Percentiles rank a stretch among this genome's conserved stretches.
Conservation (phyloP, 2,888 invertebrate genomes). For the Zaprionus obscuricornis region DNA sequence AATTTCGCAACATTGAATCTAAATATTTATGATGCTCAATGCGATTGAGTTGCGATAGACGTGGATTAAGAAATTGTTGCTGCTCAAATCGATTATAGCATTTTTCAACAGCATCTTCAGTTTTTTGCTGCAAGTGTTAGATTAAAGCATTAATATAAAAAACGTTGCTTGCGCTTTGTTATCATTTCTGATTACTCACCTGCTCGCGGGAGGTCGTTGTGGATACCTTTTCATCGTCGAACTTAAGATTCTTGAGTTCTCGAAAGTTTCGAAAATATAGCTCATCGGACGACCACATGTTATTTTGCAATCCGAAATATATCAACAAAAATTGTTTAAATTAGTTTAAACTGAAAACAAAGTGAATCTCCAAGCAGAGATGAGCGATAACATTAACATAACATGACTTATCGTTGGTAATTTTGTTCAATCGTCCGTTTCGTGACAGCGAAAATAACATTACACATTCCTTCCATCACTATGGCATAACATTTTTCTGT, state of each 20-base stretch:
- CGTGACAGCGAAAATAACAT: too few relatives aligned
- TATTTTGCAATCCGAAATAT: conserved; percentile 27
- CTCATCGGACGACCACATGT: conserved; percentile 57
- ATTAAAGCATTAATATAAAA: too few relatives aligned
- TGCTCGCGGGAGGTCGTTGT: conserved; percentile 86
- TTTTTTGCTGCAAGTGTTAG: conserved; percentile 84
- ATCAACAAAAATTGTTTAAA: conserved; percentile 3
- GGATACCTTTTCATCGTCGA: conserved; percentile 86
- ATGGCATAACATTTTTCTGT: too few relatives aligned
- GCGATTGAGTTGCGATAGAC: conserved; percentile 86
- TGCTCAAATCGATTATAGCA: conserved; percentile 84
- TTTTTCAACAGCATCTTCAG: conserved; percentile 85
- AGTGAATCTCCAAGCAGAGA: too few relatives aligned
- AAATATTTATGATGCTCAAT: conserved; percentile 87
- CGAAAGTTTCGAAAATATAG: conserved; percentile 77
- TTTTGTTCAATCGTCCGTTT: too few relatives aligned
- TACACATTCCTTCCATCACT: too few relatives aligned
- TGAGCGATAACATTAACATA: too few relatives aligned
- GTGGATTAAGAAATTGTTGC: conserved; percentile 84
- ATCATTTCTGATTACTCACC: conserved; percentile 81
- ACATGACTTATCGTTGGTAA: too few relatives aligned
- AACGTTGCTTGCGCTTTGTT: background rate
- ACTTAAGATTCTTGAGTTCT: conserved; percentile 82
- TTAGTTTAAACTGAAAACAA: conserved; percentile 28
- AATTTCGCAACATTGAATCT: conserved; percentile 87